A percentile compares a stretch with the other conserved stretches of the same genome.
Conservation (phyloP, 2,113 vertebrate genomes). For the Xiphophorus maculatus region DNA sequence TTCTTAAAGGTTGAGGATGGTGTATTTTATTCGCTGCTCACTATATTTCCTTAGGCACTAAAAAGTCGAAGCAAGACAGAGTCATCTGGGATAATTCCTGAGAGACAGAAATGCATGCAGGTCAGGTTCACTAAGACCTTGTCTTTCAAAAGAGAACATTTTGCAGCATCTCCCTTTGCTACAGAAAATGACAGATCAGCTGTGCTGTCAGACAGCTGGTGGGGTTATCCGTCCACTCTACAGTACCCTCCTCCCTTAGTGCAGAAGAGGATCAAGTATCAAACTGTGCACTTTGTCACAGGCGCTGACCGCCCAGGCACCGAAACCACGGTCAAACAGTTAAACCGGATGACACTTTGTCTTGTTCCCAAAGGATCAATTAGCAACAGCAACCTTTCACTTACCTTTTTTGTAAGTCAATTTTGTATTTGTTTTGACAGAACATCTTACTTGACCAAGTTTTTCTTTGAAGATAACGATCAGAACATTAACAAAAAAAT, state of each 20-base stretch:
- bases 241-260: neutral
- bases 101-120: conserved; percentile 39
- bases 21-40: conserved; percentile 39
- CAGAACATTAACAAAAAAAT: neutral
- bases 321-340: conserved; percentile 29
- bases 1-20: conserved; percentile 11
- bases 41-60: conserved; percentile 20
- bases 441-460: neutral
- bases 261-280: conserved; percentile 22
- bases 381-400: conserved; percentile 16
- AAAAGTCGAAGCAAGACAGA: conserved; percentile 26
- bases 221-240: conserved; percentile 2
- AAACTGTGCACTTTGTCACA: conserved; percentile 11
- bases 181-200: conserved; percentile 16
- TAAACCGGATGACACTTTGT: conserved; percentile 11
- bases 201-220: conserved; percentile 18
- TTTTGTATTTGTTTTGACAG: neutral
- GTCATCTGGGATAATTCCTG: conserved; percentile 23
- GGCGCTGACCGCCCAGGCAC: conserved; percentile 13
- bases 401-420: conserved; percentile 9
- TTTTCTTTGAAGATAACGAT: neutral
- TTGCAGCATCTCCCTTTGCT: conserved; percentile 34
- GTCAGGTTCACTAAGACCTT: conserved; percentile 34
- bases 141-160: conserved; percentile 14
- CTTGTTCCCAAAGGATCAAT: conserved; percentile 36